Conservation (phyloP, 2,888 invertebrate species). For the Aradus depressus region DNA sequence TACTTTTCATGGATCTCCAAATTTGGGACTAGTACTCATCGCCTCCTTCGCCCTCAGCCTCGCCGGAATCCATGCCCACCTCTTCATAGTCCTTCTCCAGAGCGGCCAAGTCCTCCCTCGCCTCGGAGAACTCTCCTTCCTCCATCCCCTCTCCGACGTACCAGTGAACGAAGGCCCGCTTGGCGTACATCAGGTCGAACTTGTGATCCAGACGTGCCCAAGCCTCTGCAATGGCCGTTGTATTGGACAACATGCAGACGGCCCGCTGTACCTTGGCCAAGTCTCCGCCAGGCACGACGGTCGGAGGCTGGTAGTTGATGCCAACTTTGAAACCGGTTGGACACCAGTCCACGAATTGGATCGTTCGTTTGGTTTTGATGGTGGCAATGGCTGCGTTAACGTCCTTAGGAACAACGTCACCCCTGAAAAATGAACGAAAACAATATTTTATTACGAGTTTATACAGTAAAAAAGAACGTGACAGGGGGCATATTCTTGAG, state of each 20-base stretch:
- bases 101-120: conserved; percentile 67
- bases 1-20: too few species aligned
- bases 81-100: conserved; percentile 77
- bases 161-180: conserved; percentile 60
- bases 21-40: conserved; percentile 34
- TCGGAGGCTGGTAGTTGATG: conserved; percentile 46
- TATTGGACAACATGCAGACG: conserved; percentile 96
- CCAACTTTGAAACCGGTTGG: conserved; percentile 37
- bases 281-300: conserved; percentile 87
- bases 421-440: conserved; percentile 37
- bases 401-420: conserved; percentile 54
- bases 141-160: conserved; percentile 81
- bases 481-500: too few species aligned
- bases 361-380: conserved; percentile 48
- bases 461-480: not conserved
- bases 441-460: too few species aligned
- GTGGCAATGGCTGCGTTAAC: conserved; percentile 47
- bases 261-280: conserved; percentile 90
- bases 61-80: conserved; percentile 52
- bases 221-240: conserved; percentile 62
- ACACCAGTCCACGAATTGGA: conserved; percentile 44
- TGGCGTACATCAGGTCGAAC: conserved; percentile 57
- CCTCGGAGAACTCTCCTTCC: conserved; percentile 72
- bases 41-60: conserved; percentile 52
- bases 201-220: conserved; percentile 56